Conservation (phyloP, 1,140 invertebrate species). For the Drosophila lowei region DNA sequence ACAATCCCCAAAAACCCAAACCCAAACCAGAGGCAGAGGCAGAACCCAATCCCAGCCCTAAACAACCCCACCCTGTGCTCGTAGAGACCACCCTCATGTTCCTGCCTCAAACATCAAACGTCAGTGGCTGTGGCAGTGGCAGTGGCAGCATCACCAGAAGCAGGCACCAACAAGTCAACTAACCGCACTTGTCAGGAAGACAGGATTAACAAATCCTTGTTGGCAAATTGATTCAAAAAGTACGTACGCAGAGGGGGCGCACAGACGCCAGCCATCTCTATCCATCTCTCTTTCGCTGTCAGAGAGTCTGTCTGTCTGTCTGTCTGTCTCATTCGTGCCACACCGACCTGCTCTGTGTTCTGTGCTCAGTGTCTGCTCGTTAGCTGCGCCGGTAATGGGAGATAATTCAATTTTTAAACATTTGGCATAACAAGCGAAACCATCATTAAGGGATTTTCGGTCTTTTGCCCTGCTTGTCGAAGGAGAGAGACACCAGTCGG, state of each 20-base stretch:
- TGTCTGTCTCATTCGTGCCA: not conserved
- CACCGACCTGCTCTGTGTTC: constrained; percentile 13
- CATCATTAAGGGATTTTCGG: constrained; percentile 83
- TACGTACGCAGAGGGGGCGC: constrained; percentile 53
- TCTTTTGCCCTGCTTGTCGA: constrained; percentile 23
- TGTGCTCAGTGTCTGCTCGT: constrained; percentile 56
- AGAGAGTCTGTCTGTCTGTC: not conserved
- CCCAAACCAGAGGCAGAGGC: not conserved
- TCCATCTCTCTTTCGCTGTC: constrained; percentile 3
- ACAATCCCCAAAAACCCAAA: constrained; percentile 1
- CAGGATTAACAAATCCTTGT: constrained; percentile 82
- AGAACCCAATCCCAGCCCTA: not conserved
- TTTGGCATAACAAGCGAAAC: constrained; percentile 83
- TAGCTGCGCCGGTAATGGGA: constrained; percentile 80
- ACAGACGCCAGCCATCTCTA: constrained; percentile 33
- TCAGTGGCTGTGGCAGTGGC: constrained; percentile 38
- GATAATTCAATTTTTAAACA: constrained; percentile 83
- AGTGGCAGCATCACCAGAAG: constrained; percentile 25
- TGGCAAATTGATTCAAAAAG: constrained; percentile 82
- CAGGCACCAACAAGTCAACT: constrained; percentile 74
- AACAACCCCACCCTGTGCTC: not conserved
- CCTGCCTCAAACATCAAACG: constrained; percentile 65
- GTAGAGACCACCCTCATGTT: constrained; percentile 27
- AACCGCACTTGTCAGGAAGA: constrained; percentile 83
- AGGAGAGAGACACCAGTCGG: constrained; percentile 14